These are phyloP conservation scores for Toxotes chatareus DNA, from an alignment of 2,113 vertebrate genomes.

Conservation along the genomic window DNA sequence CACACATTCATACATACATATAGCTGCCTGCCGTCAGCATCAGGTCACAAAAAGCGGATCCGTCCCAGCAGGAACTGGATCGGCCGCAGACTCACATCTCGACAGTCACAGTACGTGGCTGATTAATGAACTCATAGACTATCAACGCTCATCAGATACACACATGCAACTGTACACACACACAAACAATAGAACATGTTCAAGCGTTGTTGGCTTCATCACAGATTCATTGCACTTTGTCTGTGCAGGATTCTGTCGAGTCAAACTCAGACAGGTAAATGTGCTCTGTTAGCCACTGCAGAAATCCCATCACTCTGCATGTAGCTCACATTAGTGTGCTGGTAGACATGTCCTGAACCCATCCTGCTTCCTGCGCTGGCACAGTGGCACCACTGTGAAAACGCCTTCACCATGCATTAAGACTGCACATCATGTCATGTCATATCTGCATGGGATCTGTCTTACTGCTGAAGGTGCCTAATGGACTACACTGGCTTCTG, in stretches of 20 bases:
- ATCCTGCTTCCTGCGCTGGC: background rate
- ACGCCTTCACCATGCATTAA: slow-evolving; percentile 5
- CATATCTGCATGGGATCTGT: background rate
- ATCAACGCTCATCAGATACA: slow-evolving; percentile 20
- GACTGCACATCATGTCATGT: background rate
- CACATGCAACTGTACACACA: background rate
- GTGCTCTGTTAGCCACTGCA: background rate
- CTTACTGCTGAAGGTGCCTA: background rate
- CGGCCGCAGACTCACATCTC: slow-evolving; percentile 24
- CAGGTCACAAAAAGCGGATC: background rate
- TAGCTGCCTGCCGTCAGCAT: slow-evolving; percentile 1
- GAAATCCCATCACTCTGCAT: background rate
- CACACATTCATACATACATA: background rate
- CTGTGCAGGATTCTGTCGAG: background rate
- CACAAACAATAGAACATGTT: slow-evolving; percentile 11
- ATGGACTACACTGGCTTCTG: slow-evolving; percentile 8
- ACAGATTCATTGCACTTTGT: background rate
- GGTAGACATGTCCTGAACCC: background rate
- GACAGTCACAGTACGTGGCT: slow-evolving; percentile 24
- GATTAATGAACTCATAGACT: slow-evolving; percentile 54
- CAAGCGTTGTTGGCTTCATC: background rate
- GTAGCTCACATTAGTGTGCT: slow-evolving; percentile 13
- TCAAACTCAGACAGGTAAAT: background rate
- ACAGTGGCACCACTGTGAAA: background rate
- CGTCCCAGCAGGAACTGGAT: slow-evolving; percentile 16